Conservation (phyloP, 2,888 invertebrate species). For the Isotomurus palustris region DNA sequence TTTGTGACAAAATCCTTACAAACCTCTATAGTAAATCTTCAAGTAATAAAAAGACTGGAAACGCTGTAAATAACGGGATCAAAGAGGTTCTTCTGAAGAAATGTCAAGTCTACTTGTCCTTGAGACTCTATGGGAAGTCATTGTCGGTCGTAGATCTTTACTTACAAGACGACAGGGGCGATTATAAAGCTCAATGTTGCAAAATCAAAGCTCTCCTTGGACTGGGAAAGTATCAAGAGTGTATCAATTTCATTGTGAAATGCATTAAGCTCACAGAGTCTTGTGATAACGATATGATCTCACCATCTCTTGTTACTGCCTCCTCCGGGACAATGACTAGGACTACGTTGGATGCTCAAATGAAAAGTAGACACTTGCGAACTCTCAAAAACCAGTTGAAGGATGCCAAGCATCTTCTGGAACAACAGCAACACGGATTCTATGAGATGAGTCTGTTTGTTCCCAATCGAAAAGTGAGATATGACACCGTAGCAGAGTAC, state of each 20-base stretch:
- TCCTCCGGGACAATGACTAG: not conserved
- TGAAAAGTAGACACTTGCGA: not conserved
- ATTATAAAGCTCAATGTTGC: not conserved
- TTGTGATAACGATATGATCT: too few species aligned
- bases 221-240: not conserved
- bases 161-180: not conserved
- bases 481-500: not conserved
- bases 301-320: too few species aligned
- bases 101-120: not conserved
- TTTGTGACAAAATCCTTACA: too few species aligned
- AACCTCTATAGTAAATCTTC: too few species aligned
- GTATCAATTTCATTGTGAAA: not conserved
- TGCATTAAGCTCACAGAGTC: not conserved
- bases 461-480: conserved; percentile 6
- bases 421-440: not conserved
- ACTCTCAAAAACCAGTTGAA: not conserved
- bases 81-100: not conserved
- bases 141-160: not conserved
- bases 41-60: too few species aligned
- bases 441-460: conserved; percentile 3
- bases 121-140: not conserved
- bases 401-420: not conserved
- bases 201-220: conserved; percentile 7
- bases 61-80: too few species aligned
- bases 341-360: not conserved